Evolutionary conservation across 2,113 vertebrate genomes (phyloP).

Genomic region (Psilopsiagon aurifrons): DNA sequence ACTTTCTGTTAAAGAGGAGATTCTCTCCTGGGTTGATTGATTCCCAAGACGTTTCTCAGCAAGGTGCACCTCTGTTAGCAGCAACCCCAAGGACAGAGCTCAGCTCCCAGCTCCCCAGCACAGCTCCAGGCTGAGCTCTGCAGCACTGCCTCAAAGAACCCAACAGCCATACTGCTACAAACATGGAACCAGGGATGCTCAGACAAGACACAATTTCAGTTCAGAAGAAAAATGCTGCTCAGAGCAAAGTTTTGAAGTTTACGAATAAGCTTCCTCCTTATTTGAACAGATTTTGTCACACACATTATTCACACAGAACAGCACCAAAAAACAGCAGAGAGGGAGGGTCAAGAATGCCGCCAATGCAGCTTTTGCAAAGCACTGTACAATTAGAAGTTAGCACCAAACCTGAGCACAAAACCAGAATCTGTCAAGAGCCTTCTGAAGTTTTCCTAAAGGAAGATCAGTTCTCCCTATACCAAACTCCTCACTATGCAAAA

Average conservation of each 20-base stretch:
- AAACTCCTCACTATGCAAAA: neutral
- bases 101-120: rapidly evolving
- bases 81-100: neutral
- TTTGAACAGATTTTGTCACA: neutral
- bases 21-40: neutral
- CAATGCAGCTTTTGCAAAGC: neutral
- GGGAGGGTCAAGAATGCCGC: neutral
- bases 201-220: neutral
- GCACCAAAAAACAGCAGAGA: neutral
- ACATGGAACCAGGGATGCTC: neutral
- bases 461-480: neutral
- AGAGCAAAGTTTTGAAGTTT: neutral
- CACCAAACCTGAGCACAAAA: neutral
- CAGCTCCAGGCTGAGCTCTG: neutral
- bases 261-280: neutral
- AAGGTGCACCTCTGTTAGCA: neutral
- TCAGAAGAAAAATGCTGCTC: neutral
- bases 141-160: neutral
- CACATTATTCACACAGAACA: neutral
- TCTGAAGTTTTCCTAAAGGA: neutral
- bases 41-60: neutral
- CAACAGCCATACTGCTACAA: neutral
- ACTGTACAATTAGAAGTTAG: neutral
- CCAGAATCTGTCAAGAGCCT: neutral
- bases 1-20: neutral